These are phyloP conservation scores for Hafferia zeledoni DNA, from an alignment of 2,797 vertebrate species.

Conservation along the genomic window DNA sequence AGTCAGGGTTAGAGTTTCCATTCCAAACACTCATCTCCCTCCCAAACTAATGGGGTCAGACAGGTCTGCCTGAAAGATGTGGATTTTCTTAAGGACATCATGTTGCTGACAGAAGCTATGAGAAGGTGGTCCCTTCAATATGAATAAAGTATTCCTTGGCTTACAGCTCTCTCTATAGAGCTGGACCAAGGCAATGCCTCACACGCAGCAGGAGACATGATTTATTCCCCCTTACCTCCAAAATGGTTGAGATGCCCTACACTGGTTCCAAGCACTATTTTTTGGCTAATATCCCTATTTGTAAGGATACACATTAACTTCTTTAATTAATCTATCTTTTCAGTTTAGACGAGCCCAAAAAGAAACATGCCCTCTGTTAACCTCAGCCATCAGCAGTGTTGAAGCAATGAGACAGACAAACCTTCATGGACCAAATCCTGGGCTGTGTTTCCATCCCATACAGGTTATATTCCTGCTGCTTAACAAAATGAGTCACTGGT, in stretches of 20 bases:
- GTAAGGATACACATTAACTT: neutral
- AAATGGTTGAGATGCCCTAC: neutral
- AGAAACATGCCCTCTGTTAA: neutral
- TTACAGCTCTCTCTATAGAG: neutral
- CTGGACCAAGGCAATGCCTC: neutral
- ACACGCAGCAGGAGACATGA: neutral
- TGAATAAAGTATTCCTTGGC: neutral
- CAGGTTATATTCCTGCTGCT: neutral
- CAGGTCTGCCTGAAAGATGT: neutral
- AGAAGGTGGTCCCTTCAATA: neutral
- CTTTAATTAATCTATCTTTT: neutral
- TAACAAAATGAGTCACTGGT: neutral
- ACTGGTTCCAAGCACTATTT: accelerated
- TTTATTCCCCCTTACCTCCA: neutral
- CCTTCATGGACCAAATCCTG: too few relatives aligned
- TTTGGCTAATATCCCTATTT: neutral
- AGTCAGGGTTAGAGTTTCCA: neutral
- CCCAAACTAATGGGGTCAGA: conserved; percentile 30
- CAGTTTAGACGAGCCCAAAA: neutral
- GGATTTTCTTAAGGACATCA: neutral
- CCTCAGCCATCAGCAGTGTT: neutral
- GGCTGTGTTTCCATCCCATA: neutral
- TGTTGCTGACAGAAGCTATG: neutral
- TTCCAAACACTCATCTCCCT: conserved; percentile 31
- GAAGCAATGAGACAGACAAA: neutral